A percentile compares a stretch with the other conserved stretches of the same genome.
phyloP scores from a whole-genome alignment of 2,113 vertebrate species.

The Acanthochromis polyacanthus region DNA sequence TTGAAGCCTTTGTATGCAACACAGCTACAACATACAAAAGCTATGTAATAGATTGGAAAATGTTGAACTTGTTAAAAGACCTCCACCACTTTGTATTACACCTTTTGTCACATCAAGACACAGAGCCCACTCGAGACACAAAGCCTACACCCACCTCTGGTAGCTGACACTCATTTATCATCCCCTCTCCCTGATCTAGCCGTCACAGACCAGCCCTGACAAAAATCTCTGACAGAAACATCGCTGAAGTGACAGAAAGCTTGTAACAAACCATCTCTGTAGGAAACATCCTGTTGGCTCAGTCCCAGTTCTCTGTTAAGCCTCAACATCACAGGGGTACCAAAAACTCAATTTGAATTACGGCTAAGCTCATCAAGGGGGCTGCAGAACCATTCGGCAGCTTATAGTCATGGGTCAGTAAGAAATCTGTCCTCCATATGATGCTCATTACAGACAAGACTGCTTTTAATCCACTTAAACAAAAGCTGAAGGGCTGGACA shows the following conservation, averaged over 20 bases:
- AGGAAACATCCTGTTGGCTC: conserved; percentile 56
- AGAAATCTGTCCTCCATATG: neutral
- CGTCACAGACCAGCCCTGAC: neutral
- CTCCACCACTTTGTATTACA: neutral
- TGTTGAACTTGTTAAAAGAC: conserved; percentile 14
- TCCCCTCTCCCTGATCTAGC: conserved; percentile 7
- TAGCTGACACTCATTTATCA: conserved; percentile 40
- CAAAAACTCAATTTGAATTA: conserved; percentile 33
- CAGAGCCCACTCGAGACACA: conserved; percentile 2
- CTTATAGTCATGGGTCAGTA: neutral
- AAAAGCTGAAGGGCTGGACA: no score
- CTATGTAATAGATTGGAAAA: neutral
- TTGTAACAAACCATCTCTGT: conserved; percentile 49
- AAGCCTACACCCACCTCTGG: conserved; percentile 13
- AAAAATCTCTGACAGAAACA: conserved; percentile 47
- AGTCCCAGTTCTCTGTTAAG: conserved; percentile 15
- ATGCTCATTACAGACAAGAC: no score
- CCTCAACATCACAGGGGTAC: conserved; percentile 12
- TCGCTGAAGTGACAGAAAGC: conserved; percentile 37
- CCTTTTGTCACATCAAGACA: neutral
- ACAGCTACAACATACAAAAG: conserved; percentile 11
- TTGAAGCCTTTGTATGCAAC: neutral
- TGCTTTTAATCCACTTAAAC: no score
- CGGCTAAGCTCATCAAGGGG: conserved; percentile 30
- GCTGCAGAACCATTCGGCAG: conserved; percentile 26